phyloP scores from a whole-genome alignment of 2,797 vertebrate species.

The Silurus lanzhouensis region DNA sequence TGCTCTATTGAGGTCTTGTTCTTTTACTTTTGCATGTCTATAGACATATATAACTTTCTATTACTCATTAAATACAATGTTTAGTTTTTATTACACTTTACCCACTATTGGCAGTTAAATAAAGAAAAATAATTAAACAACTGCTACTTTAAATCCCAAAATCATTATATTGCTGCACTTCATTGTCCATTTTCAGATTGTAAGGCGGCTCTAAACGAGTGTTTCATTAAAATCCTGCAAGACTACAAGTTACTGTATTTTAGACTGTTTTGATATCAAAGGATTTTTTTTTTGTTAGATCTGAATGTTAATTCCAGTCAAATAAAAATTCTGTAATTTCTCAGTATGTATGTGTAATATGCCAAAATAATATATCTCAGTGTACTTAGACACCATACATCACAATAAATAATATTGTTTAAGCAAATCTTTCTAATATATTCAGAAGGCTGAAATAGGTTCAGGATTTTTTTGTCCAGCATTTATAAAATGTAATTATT shows the following conservation, averaged over 20 bases:
- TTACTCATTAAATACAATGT: not conserved
- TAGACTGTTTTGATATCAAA: not conserved
- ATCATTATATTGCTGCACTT: not conserved
- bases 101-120: not conserved
- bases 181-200: not conserved
- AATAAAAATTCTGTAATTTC: not conserved
- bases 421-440: not conserved
- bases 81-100: conserved; percentile 10
- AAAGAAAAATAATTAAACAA: conserved; percentile 19
- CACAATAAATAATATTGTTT: not conserved
- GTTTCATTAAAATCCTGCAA: not conserved
- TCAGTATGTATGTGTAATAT: not conserved
- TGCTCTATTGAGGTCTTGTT: not conserved
- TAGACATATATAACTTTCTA: not conserved
- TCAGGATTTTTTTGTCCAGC: not conserved
- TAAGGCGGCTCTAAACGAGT: not conserved
- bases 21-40: not conserved
- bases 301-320: not conserved
- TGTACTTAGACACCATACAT: not conserved
- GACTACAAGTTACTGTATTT: not conserved
- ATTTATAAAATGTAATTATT: not conserved
- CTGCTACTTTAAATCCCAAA: not conserved
- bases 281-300: not conserved
- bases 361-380: not conserved
- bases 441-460: not conserved